Evolutionary conservation across 2,888 invertebrate species (phyloP).

Genomic region (Drosophila borealis): DNA sequence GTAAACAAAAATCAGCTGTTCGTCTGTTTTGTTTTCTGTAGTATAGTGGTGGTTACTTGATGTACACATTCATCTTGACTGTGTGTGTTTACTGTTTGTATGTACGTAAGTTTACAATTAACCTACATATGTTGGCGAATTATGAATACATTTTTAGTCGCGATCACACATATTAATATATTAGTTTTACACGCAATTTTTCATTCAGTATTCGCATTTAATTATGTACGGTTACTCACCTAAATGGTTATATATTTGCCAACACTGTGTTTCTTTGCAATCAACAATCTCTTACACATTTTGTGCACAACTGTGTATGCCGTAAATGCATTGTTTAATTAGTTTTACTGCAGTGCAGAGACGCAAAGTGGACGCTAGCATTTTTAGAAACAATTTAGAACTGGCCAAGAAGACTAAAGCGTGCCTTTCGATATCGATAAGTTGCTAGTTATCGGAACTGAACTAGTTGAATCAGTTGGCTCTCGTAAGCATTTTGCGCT

Average conservation of each 20-base stretch:
- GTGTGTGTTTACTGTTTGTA: slow-evolving; percentile 4
- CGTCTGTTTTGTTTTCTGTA: slow-evolving; percentile 2
- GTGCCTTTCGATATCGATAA: slow-evolving; percentile 24
- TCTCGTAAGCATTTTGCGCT: slow-evolving; percentile 4
- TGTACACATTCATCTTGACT: background rate
- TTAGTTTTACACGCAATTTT: background rate
- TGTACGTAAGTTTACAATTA: background rate
- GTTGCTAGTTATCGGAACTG: background rate
- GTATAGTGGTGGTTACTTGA: slow-evolving; percentile 10
- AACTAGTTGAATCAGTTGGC: slow-evolving; percentile 2
- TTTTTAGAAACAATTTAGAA: slow-evolving; percentile 13
- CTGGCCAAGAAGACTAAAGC: background rate
- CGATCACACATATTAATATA: background rate
- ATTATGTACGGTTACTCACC: background rate
- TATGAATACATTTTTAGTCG: background rate
- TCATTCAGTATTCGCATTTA: background rate
- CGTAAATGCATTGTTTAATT: background rate
- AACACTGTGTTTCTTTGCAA: background rate
- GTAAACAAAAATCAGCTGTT: slow-evolving; percentile 75
- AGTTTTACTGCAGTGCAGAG: background rate
- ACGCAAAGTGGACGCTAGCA: background rate
- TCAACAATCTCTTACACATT: background rate
- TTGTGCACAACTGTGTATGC: background rate
- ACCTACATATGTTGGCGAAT: background rate
- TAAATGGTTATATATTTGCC: background rate